These are phyloP conservation scores for Sander vitreus DNA, from an alignment of 2,113 vertebrate genomes.

Conservation along the genomic window DNA sequence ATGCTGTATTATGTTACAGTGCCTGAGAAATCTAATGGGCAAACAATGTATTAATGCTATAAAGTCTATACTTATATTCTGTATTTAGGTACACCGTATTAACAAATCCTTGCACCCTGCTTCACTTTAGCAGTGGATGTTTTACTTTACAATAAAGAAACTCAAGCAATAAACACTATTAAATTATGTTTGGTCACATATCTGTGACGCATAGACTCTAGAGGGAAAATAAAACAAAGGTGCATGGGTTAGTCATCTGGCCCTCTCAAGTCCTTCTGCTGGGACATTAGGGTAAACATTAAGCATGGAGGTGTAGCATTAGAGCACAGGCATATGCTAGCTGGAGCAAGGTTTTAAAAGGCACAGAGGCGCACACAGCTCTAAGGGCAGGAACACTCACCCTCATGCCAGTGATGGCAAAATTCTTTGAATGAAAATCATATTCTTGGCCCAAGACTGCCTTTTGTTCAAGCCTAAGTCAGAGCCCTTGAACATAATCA, in stretches of 20 bases:
- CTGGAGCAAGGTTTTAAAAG: constrained; percentile 10
- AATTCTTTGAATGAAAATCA: constrained; percentile 49
- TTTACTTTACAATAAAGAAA: constrained; percentile 3
- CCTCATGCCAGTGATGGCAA: constrained; percentile 17
- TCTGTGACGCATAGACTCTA: background rate
- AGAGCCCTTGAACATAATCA: constrained; percentile 47
- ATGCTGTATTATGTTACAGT: background rate
- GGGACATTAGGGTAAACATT: constrained; percentile 1
- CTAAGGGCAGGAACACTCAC: constrained; percentile 6
- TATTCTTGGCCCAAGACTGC: constrained; percentile 28
- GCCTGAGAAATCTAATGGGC: constrained; percentile 7
- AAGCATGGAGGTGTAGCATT: background rate
- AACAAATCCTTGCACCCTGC: background rate
- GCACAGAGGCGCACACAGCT: background rate
- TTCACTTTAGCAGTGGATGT: background rate
- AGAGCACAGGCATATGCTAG: background rate
- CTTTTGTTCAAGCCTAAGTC: constrained; percentile 34
- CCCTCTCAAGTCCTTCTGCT: background rate
- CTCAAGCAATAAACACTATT: background rate
- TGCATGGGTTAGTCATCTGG: background rate
- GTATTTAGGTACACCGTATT: background rate
- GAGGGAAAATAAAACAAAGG: constrained; percentile 1
- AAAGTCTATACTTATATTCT: background rate
- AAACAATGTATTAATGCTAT: background rate
- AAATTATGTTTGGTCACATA: background rate